Conservation (phyloP, 2,797 vertebrate genomes). For the Odontamblyopus lacepedii region DNA sequence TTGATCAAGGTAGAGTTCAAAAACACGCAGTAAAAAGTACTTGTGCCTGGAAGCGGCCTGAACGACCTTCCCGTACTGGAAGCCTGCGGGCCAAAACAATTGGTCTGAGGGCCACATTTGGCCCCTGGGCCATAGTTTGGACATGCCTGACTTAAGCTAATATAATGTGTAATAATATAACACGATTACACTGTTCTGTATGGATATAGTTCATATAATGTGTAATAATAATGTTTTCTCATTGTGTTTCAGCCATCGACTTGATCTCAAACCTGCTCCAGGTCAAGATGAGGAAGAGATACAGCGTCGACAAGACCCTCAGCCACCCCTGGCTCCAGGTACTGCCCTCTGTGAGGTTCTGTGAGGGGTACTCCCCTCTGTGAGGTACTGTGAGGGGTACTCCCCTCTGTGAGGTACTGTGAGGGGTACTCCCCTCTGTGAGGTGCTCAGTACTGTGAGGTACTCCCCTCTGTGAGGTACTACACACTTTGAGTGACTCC, state of each 20-base stretch:
- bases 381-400: background rate
- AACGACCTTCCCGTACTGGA: no score
- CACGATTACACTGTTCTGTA: no score
- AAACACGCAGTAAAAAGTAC: no score
- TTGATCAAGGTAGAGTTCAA: no score
- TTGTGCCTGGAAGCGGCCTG: no score
- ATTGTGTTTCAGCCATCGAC: conserved; percentile 85
- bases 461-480: background rate
- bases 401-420: background rate
- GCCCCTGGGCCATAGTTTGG: no score
- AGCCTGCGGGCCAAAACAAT: no score
- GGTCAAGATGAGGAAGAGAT: conserved; percentile 99
- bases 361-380: no score
- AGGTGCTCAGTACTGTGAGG: no score
- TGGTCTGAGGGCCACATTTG: no score
- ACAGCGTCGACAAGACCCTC: conserved; percentile 96
- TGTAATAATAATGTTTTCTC: background rate
- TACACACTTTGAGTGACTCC: background rate
- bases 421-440: background rate
- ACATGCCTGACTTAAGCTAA: no score
- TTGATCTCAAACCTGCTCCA: conserved; percentile 98
- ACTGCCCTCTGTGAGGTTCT: background rate
- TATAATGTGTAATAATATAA: no score
- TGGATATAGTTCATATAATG: background rate
- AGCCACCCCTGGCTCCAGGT: conserved; percentile 93